Evolutionary conservation across 2,888 invertebrate genomes (phyloP).

Genomic region (Aphelenchoides bicaudatus): DNA sequence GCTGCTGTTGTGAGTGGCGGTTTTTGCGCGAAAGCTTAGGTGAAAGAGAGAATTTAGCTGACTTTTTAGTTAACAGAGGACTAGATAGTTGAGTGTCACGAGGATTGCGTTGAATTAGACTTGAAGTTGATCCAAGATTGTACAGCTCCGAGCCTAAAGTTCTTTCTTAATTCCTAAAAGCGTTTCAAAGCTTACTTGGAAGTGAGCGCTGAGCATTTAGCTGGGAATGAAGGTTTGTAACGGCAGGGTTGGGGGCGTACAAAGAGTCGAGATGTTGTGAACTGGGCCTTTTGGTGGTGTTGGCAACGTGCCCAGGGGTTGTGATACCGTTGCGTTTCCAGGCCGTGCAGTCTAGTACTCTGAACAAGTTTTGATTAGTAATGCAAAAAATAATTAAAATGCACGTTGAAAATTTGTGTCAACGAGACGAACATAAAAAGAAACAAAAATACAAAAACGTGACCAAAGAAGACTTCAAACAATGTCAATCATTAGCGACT

Average conservation of each 20-base stretch:
- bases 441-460: too few relatives aligned
- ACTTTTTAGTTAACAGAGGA: constrained; percentile 7
- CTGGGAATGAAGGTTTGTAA: constrained; percentile 12
- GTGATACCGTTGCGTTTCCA: constrained; percentile 12
- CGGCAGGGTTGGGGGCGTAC: not conserved
- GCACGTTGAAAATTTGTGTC: too few relatives aligned
- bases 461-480: too few relatives aligned
- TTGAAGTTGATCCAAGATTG: not conserved
- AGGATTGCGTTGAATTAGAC: not conserved
- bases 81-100: not conserved
- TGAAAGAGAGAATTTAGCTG: constrained; percentile 4
- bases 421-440: too few relatives aligned
- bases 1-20: not conserved
- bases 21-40: constrained; percentile 7
- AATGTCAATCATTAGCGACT: too few relatives aligned
- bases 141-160: too few relatives aligned
- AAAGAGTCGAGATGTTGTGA: not conserved
- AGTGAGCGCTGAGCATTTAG: constrained; percentile 14
- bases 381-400: not conserved
- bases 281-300: not conserved
- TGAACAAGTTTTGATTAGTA: constrained; percentile 2
- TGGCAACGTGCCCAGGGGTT: not conserved
- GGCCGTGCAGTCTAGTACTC: constrained; percentile 12
- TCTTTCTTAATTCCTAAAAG: too few relatives aligned
- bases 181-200: too few relatives aligned